Evolutionary conservation across 1,140 invertebrate genomes (phyloP).

Genomic region (Contarinia nasturtii): DNA sequence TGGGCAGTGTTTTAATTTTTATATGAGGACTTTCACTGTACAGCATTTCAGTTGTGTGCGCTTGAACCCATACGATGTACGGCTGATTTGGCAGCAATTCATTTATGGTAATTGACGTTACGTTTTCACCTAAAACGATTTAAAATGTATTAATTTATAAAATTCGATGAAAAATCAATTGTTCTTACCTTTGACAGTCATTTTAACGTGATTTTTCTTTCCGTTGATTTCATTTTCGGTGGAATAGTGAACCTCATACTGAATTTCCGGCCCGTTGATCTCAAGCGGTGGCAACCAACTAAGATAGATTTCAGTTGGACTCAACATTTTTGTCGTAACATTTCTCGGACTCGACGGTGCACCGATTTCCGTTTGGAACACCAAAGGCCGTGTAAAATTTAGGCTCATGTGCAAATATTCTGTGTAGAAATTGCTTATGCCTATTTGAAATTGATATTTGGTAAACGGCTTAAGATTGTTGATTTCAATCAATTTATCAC

Average conservation of each 20-base stretch:
- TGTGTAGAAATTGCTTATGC: slow-evolving; percentile 60
- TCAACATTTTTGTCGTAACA: slow-evolving; percentile 41
- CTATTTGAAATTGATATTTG: slow-evolving; percentile 49
- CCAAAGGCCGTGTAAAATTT: slow-evolving; percentile 27
- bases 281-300: slow-evolving; percentile 46
- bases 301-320: slow-evolving; percentile 49
- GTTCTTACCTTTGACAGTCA: slow-evolving; percentile 21
- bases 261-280: slow-evolving; percentile 45
- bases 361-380: slow-evolving; percentile 53
- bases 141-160: background rate
- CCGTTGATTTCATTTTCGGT: slow-evolving; percentile 30
- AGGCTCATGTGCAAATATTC: slow-evolving; percentile 31
- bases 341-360: slow-evolving; percentile 54
- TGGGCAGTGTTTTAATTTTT: slow-evolving; percentile 41
- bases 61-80: slow-evolving; percentile 49
- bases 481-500: slow-evolving; percentile 30
- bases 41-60: slow-evolving; percentile 45
- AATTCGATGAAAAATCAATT: no score
- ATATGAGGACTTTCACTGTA: slow-evolving; percentile 41
- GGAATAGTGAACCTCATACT: slow-evolving; percentile 63
- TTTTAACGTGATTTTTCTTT: slow-evolving; percentile 14
- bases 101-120: slow-evolving; percentile 23
- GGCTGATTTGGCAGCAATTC: slow-evolving; percentile 35
- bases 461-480: slow-evolving; percentile 52
- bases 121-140: slow-evolving; percentile 7